These are phyloP conservation scores for Pongo pygmaeus DNA, from an alignment of 2,113 vertebrate genomes.

Conservation along the genomic window DNA sequence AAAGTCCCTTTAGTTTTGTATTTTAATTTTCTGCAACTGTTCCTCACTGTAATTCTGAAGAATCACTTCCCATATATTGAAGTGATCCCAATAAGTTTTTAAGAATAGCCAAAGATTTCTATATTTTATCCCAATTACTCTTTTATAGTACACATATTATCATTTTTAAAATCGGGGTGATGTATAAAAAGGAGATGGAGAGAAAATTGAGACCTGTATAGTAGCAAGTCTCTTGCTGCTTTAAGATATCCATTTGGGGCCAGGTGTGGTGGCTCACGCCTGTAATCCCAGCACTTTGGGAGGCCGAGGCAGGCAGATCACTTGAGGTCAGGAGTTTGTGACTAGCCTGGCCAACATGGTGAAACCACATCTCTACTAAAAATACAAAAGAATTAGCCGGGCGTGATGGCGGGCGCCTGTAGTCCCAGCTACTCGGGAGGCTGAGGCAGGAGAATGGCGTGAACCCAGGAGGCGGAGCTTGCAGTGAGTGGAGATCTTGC, in stretches of 20 bases:
- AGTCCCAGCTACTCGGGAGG: no score
- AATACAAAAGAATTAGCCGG: no score
- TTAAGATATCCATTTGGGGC: background rate
- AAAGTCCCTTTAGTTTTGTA: background rate
- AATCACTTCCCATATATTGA: background rate
- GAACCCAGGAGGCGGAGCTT: no score
- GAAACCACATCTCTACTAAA: no score
- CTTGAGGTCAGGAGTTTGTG: no score
- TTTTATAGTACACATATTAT: background rate
- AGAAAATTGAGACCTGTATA: background rate
- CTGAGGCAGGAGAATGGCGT: no score
- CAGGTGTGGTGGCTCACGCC: no score
- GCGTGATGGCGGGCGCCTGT: no score
- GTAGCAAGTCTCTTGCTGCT: background rate
- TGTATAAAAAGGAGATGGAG: background rate
- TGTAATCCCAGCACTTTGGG: no score
- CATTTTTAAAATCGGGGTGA: background rate
- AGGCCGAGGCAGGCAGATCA: no score
- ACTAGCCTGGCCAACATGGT: no score
- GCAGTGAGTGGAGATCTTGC: no score
- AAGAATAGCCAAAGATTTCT: background rate
- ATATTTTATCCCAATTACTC: background rate
- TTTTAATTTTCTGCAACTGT: constrained; percentile 34
- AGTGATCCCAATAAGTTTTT: background rate
- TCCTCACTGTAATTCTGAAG: background rate